Evolutionary conservation across 2,113 vertebrate species (phyloP), one percentile per base, ranked within the genome.

Genomic region (Pituophis catenifer): DNA sequence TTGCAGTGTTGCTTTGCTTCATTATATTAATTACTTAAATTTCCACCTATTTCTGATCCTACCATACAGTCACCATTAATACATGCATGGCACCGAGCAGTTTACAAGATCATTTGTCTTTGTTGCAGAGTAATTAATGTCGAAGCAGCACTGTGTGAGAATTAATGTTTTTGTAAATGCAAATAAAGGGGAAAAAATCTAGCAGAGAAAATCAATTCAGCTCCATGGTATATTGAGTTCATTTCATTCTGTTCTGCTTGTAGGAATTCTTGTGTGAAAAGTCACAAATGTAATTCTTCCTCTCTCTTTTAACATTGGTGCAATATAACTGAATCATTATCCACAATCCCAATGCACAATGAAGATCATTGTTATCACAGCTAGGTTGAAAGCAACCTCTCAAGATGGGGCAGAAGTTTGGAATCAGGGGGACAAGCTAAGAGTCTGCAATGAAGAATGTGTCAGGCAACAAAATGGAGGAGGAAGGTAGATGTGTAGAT

Each of bases 131-230:
- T 96, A 96, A 95, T 96, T 96, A 95, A 93, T 95, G 93, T 95
- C 93, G 96, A 94, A 93, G 85, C 95, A 70, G 91, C 54, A 92
- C 44, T 58, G 58, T 93, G 93, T 65, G 94, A 17, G 92, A 94
- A 96, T 95, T 95, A 96, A 94, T 95, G 91, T 93, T 96, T 94
- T 95, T 96, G 94, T 95, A 96, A 93, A 95, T 81, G 70, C 26
- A 57, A 94, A 93, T 3, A 23, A n/a, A 89, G 89, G 2, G 93
- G 95, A 2, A 95, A 89, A 5, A 44, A 94, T 55, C 65, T 93
- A 95, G 19, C 23, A 90, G 90, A 94, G 70, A 94, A 96, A 96
- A 96, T 96, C 95, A 93, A 55, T 93, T 96, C 91, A 95, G 48
- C 50, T 94, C 93, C 44, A 88, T 62, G 26, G 90, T 57, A 94